A percentile compares a stretch with the other conserved stretches of the same genome.
Conservation (phyloP, 53 echinoderm and acorn worm species). For the Zoroaster sp. region DNA sequence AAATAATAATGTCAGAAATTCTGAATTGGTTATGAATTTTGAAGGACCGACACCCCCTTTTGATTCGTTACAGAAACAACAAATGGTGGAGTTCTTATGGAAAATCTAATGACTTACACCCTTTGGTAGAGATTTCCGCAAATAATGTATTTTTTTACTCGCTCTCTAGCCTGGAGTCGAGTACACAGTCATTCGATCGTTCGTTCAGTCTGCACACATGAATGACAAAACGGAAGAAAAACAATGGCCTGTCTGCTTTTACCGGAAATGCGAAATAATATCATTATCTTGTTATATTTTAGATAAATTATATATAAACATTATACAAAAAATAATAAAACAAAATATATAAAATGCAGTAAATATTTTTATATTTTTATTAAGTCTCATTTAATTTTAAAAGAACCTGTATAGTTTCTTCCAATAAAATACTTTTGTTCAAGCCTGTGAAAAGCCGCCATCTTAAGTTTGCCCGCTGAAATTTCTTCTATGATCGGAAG, state of each 20-base stretch:
- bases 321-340: neutral
- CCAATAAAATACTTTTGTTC: neutral
- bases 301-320: neutral
- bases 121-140: too few species aligned
- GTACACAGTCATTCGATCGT: neutral
- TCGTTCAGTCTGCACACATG: neutral
- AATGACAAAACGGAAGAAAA: conserved; percentile 46
- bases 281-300: neutral
- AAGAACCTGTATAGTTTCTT: neutral
- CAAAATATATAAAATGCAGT: neutral
- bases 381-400: neutral
- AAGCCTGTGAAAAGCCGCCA: neutral
- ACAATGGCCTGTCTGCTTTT: neutral
- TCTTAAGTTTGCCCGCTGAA: neutral
- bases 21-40: neutral
- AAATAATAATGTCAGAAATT: too few species aligned
- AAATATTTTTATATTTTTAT: neutral
- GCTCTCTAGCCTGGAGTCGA: neutral
- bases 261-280: conserved; percentile 32
- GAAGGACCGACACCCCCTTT: neutral
- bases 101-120: too few species aligned
- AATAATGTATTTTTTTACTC: too few species aligned
- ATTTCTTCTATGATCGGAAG: neutral
- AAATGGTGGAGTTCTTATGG: too few species aligned
- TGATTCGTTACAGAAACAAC: too few species aligned